A percentile compares a stretch with the other conserved stretches of the same genome.
Conservation (phyloP, 2,888 invertebrate species). For the Eristalis tenax region DNA sequence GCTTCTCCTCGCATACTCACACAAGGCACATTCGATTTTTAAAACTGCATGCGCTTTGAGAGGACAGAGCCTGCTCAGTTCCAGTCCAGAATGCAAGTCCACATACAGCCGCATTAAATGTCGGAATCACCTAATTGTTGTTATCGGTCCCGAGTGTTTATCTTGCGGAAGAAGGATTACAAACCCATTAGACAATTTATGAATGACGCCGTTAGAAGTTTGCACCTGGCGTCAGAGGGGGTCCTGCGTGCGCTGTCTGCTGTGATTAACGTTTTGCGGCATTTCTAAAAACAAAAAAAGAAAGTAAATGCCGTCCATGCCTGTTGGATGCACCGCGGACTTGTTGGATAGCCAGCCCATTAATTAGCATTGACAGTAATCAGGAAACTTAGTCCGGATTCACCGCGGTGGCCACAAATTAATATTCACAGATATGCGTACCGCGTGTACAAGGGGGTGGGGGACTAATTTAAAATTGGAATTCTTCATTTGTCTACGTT, state of each 20-base stretch:
- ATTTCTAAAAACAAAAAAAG: conserved; percentile 45
- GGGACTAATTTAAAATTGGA: conserved; percentile 64
- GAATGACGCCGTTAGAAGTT: conserved; percentile 40
- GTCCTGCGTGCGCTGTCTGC: not conserved
- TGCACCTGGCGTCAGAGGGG: conserved; percentile 20
- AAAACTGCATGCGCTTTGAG: conserved; percentile 29
- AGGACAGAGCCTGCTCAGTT: conserved; percentile 11
- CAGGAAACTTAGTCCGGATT: conserved; percentile 70
- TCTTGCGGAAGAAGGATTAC: conserved; percentile 42
- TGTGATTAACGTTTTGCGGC: conserved; percentile 63
- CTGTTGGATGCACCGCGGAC: conserved; percentile 22
- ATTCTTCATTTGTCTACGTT: conserved; percentile 49
- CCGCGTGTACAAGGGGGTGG: conserved; percentile 5
- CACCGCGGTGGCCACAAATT: conserved; percentile 59
- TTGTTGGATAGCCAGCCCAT: conserved; percentile 44
- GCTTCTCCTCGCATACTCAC: not conserved
- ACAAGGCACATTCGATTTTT: conserved; percentile 24
- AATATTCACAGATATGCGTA: conserved; percentile 49
- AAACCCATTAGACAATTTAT: conserved; percentile 62
- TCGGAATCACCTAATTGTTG: not conserved
- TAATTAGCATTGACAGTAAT: conserved; percentile 71
- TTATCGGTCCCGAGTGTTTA: conserved; percentile 36
- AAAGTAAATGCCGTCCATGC: not conserved
- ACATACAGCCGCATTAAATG: conserved; percentile 31
- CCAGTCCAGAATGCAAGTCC: conserved; percentile 22